Conservation (phyloP, 1,140 invertebrate species). For the Trachymyrmex cornetzi region DNA sequence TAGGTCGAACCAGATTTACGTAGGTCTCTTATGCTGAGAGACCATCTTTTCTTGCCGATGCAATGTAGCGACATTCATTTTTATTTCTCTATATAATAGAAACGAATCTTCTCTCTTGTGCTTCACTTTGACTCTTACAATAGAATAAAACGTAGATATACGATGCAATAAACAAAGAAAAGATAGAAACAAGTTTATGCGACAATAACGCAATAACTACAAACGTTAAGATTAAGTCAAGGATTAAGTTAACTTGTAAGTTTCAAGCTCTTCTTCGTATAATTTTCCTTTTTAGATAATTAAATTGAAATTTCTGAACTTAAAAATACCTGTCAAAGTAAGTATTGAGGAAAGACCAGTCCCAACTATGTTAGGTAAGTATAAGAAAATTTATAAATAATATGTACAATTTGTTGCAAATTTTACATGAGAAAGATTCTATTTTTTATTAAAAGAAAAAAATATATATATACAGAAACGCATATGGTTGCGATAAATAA, state of each 20-base stretch:
- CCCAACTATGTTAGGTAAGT: not conserved
- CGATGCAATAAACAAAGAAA: slow-evolving; percentile 17
- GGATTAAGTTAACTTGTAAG: not conserved
- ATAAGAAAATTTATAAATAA: not conserved
- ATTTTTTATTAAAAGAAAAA: not conserved
- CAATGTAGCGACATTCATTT: slow-evolving; percentile 12
- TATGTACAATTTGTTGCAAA: not conserved
- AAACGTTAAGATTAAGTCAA: not conserved
- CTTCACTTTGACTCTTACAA: slow-evolving; percentile 46
- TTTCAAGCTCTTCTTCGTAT: not conserved
- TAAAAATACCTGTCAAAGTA: not conserved
- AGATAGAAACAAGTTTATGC: not conserved
- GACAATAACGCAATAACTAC: not conserved
- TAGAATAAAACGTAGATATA: slow-evolving; percentile 34
- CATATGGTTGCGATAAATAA: not conserved
- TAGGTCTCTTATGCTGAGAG: not conserved
- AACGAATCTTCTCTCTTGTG: slow-evolving; percentile 54
- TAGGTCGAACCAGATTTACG: slow-evolving; percentile 29
- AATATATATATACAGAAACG: not conserved
- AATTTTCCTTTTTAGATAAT: slow-evolving; percentile 7
- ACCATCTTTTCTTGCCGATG: slow-evolving; percentile 47
- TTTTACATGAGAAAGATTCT: not conserved
- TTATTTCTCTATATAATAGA: slow-evolving; percentile 59
- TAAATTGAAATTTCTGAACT: not conserved
- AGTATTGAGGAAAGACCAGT: not conserved